Base-by-base conservation (phyloP, 2,113 vertebrate genomes). In the Polyodon spathula region DNA sequence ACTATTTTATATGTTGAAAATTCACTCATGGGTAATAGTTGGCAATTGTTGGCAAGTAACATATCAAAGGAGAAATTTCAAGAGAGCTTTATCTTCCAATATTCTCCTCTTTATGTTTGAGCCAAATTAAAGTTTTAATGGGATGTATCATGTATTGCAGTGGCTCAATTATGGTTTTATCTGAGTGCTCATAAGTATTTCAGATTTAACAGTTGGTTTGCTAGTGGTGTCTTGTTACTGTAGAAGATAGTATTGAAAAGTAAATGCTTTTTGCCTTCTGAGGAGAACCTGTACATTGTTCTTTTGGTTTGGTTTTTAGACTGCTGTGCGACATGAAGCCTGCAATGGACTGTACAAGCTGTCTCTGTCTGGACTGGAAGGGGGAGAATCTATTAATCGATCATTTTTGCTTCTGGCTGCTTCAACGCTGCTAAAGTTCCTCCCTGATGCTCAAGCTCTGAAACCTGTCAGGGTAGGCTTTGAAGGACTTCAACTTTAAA, bases 271-370 rank as follows among this genome's bases (percentile, higher is more conserved):
- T 50, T 50, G 15, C 4, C 12, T n/a, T n/a, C 4, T 12, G 14
- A 11, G 15, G 5, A 4, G 10, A 11, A 50, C 5, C 48, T 50
- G 48, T 50, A 3, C 15, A 50, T 17, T 55, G 15, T 55, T 38
- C 17, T 12, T 55, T 55, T 27, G 16, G n/a, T 58, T 55, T 75
- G 73, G 74, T 59, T 44, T 66, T 1, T 70, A 99, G 95, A 92
- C 90, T 66, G 93, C 96, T 0, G 96, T 99, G 70, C 88, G 95
- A 53, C 94, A 98, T 2, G 96, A 99, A 76, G 96, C 96, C 2
- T 98, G 94, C 74, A 98, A 92, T 61, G 94, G 96, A 54, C 88
- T 99, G 44, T 98, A 98, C 81, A 98, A 98, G 70, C 87, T 99
- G 15, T 99, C 95, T 9, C 84, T 99, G 51, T 97, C 94, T 3